Evolutionary conservation across 2,888 invertebrate genomes (phyloP).

Genomic region (Cenopis cana): DNA sequence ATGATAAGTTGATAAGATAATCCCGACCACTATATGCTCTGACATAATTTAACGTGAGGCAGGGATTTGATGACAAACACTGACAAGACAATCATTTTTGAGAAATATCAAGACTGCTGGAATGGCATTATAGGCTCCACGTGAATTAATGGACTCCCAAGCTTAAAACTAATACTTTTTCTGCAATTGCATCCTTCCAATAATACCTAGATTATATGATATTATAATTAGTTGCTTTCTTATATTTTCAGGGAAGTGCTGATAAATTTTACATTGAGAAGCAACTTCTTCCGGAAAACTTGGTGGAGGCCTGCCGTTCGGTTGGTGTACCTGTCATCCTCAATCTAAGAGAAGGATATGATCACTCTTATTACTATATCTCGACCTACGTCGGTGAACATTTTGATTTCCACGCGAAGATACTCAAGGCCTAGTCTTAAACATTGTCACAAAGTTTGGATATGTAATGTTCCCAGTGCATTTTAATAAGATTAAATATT

Average conservation of each 20-base stretch:
- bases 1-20: too few species aligned
- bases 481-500: constrained; percentile 6
- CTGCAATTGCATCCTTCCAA: too few species aligned
- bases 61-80: too few species aligned
- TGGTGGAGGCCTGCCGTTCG: constrained; percentile 89
- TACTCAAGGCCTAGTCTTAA: constrained; percentile 83
- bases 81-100: too few species aligned
- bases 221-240: too few species aligned
- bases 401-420: constrained; percentile 94
- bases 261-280: constrained; percentile 92
- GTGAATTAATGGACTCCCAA: too few species aligned
- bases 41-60: too few species aligned
- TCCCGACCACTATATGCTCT: too few species aligned
- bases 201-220: too few species aligned
- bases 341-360: constrained; percentile 93
- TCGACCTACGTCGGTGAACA: constrained; percentile 97
- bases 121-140: too few species aligned
- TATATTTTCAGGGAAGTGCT: constrained; percentile 88
- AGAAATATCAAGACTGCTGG: too few species aligned
- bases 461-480: background rate
- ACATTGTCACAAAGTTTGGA: background rate
- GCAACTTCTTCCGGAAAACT: constrained; percentile 93
- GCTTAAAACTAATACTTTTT: too few species aligned
- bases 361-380: constrained; percentile 98
- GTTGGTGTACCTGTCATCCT: constrained; percentile 88